Conservation (phyloP, 2,797 vertebrate species). For the Fundulus diaphanus region DNA sequence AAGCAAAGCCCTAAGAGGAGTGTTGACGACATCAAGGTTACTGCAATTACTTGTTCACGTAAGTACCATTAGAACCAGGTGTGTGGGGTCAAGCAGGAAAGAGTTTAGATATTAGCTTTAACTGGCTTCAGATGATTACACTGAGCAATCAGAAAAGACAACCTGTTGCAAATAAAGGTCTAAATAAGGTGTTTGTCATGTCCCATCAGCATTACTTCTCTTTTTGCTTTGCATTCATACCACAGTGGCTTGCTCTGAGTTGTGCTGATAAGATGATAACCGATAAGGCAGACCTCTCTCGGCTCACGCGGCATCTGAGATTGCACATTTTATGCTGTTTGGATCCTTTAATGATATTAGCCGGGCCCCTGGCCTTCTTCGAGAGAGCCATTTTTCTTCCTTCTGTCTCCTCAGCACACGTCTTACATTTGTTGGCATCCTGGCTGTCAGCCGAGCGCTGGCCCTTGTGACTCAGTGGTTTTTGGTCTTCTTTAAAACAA, state of each 20-base stretch:
- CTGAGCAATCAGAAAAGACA: constrained; percentile 37
- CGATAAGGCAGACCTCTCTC: constrained; percentile 60
- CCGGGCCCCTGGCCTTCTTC: constrained; percentile 57
- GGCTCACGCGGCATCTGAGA: constrained; percentile 73
- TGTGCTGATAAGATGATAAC: constrained; percentile 75
- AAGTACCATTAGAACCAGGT: constrained; percentile 29
- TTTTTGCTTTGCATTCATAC: constrained; percentile 52
- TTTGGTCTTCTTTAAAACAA: constrained; percentile 69
- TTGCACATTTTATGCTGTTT: constrained; percentile 75
- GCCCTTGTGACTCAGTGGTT: constrained; percentile 68
- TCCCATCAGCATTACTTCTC: constrained; percentile 54
- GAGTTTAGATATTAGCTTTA: not conserved
- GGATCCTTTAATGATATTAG: constrained; percentile 77
- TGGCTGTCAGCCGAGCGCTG: constrained; percentile 65
- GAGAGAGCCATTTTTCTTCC: constrained; percentile 73
- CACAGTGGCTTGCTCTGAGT: constrained; percentile 46
- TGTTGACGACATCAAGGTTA: constrained; percentile 38
- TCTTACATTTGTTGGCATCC: constrained; percentile 70
- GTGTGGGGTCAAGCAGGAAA: not conserved
- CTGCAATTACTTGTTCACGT: constrained; percentile 75
- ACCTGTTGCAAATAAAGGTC: constrained; percentile 33
- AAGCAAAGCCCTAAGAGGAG: not conserved
- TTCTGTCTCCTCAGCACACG: constrained; percentile 74
- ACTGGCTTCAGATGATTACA: constrained; percentile 27
- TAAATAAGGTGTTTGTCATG: constrained; percentile 53